Conservation (phyloP, 2,797 vertebrate genomes). For the Microhierax caerulescens region DNA sequence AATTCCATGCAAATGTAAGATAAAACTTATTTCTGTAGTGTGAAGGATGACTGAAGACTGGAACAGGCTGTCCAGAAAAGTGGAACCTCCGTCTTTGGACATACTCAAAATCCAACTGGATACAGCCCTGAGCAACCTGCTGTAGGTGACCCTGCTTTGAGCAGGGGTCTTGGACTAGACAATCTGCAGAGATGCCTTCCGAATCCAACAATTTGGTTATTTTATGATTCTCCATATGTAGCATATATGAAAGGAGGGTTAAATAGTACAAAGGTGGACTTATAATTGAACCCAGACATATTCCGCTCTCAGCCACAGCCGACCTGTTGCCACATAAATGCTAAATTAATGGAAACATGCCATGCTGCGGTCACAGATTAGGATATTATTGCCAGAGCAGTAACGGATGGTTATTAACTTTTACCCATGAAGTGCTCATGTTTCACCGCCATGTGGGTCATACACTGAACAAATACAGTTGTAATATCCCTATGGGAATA, state of each 20-base stretch:
- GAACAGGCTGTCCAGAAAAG: background rate
- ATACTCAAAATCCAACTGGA: background rate
- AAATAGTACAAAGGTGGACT: background rate
- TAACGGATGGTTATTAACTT: background rate
- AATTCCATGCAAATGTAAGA: background rate
- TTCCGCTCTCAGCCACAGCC: background rate
- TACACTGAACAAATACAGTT: background rate
- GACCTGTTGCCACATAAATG: background rate
- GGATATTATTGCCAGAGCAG: background rate
- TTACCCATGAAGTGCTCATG: background rate
- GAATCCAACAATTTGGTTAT: background rate
- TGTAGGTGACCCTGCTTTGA: background rate
- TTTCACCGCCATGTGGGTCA: background rate
- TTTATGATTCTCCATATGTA: background rate
- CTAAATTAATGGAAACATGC: background rate
- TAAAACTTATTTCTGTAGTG: background rate
- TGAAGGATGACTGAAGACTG: background rate
- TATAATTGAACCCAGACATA: background rate
- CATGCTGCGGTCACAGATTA: background rate
- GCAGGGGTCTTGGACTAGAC: background rate
- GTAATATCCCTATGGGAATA: background rate
- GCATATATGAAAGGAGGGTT: background rate
- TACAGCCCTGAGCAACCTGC: background rate
- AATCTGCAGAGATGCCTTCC: background rate
- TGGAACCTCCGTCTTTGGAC: background rate